phyloP scores from a whole-genome alignment of 2,797 vertebrate species.

The Pangasius mekongensis region DNA sequence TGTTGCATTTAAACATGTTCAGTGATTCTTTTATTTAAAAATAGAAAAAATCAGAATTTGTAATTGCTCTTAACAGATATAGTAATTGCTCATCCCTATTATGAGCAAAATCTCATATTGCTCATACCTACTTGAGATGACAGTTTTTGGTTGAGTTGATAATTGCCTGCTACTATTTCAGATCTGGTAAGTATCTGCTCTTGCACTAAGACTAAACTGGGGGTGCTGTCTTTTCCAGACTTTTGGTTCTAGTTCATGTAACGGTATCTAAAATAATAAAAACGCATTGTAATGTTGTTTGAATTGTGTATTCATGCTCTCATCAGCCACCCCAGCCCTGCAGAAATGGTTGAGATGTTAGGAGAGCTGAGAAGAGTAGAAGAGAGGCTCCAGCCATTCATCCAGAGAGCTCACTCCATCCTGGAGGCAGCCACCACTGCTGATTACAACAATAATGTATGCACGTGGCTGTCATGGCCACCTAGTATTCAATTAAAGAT shows the following conservation, averaged over 20 bases:
- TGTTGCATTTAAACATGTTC: background rate
- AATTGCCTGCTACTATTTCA: background rate
- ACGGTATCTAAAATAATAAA: background rate
- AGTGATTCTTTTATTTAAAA: background rate
- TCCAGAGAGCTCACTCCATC: conserved; percentile 87
- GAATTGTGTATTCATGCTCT: background rate
- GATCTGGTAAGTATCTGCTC: background rate
- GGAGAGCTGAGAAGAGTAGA: conserved; percentile 85
- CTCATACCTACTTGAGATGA: background rate
- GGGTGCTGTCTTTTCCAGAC: background rate
- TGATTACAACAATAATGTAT: conserved; percentile 88
- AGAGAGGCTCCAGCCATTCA: conserved; percentile 87
- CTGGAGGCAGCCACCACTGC: conserved; percentile 82
- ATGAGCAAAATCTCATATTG: background rate
- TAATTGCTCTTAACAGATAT: background rate
- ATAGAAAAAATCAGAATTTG: background rate
- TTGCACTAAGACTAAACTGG: background rate
- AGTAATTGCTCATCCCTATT: background rate
- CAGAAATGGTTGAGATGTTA: conserved; percentile 85
- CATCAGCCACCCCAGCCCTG: conserved; percentile 85
- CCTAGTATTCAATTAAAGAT: background rate
- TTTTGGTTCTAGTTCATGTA: background rate
- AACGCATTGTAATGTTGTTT: background rate
- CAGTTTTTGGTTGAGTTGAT: background rate
- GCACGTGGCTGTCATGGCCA: conserved; percentile 35